Base-by-base conservation (phyloP, 2,888 invertebrate species). In the Amphiduros pacificus region DNA sequence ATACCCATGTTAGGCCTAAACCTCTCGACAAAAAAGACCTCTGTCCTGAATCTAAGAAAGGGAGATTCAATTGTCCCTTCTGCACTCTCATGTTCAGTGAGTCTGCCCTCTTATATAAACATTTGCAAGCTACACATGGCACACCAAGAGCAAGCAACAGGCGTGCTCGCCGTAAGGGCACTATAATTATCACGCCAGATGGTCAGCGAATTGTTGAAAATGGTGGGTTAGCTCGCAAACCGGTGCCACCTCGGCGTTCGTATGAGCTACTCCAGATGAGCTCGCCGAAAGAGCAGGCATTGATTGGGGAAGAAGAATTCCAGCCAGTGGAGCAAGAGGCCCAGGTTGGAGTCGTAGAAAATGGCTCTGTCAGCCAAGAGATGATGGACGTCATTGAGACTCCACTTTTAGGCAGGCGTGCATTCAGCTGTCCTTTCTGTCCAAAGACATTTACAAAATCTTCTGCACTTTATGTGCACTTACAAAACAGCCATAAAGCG, bases 351-450 rank as follows among this genome's bases (percentile, higher is more conserved):
- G 44, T 44, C 6, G 44, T 44, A 20, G 20, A 44, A 6, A n/a
- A 44, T n/a, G 44, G 22, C 20, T n/a, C 22, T 5, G 44, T 44
- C 6, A n/a, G 22, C n/a, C 36, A 36, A 17, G 36, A 36, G 36
- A 17, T 36, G 9, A 5, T 11, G 4, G 44, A 44, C n/a, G 20
- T 22, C 4, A 20, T 44, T 2, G 58, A 58, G 27, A 49, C 58
- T 5, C 49, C 50, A 14, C 20, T 49, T n/a, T 26, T 50, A 32
- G 50, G 58, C 5, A 49, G 48, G 9, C 50, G 58, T 20, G 58
- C 58, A 20, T 58, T 58, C 40, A 58, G 58, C 27, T 58, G 58
- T 50, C 58, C 58, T 1, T 58, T 58, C 58, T 58, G 58, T 32
- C 58, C 58, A 3, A 58, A 58, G 36, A 24, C 32, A 4, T 58